phyloP scores from a whole-genome alignment of 2,113 vertebrate species.

The Morone chrysops region DNA sequence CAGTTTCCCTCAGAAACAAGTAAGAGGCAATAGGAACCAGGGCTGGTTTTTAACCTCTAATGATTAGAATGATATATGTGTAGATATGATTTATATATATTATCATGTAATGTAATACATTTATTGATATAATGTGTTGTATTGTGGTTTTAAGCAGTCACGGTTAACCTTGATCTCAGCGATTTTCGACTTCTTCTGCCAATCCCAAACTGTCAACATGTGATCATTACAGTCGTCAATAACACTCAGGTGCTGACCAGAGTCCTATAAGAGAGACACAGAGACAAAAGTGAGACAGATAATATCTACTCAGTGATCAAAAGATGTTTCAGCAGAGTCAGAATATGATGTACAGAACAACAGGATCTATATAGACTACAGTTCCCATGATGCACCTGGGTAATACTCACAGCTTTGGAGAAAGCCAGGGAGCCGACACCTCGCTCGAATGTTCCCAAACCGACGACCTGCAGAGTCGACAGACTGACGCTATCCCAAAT shows the following conservation, averaged over 20 bases:
- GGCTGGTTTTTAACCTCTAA: too few relatives aligned
- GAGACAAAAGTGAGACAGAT: neutral
- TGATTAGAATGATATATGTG: too few relatives aligned
- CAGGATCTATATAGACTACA: neutral
- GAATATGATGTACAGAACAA: neutral
- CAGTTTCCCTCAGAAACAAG: neutral
- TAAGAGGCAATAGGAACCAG: neutral
- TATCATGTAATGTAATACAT: too few relatives aligned
- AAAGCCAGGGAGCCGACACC: constrained; percentile 96
- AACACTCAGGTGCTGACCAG: constrained; percentile 93
- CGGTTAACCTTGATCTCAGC: constrained; percentile 95
- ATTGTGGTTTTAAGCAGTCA: neutral
- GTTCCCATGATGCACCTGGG: constrained; percentile 13
- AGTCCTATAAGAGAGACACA: constrained; percentile 85
- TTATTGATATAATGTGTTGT: too few relatives aligned
- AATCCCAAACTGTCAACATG: constrained; percentile 98
- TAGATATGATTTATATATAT: too few relatives aligned
- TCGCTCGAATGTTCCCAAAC: constrained; percentile 95
- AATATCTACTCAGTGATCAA: neutral
- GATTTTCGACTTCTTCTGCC: constrained; percentile 95
- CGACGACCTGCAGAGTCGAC: constrained; percentile 90
- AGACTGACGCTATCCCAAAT: constrained; percentile 98
- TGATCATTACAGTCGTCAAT: constrained; percentile 98
- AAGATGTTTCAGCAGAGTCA: neutral
- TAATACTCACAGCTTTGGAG: constrained; percentile 94